phyloP scores from a whole-genome alignment of 2,797 vertebrate species.

The Siniperca obscura region DNA sequence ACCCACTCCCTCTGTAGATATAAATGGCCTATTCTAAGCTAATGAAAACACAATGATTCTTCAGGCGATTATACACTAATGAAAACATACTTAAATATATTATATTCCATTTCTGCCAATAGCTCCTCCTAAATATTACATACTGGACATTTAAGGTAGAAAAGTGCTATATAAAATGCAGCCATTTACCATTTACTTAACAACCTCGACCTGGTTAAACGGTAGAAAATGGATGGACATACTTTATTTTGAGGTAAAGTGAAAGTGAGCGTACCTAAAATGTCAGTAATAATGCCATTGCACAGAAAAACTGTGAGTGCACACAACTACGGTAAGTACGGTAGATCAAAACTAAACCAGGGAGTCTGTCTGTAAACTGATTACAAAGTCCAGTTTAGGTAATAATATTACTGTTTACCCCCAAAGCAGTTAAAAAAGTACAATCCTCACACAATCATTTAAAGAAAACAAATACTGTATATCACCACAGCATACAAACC shows the following conservation, averaged over 20 bases:
- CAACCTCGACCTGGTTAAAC: background rate
- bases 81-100: too few species aligned
- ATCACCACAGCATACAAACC: background rate
- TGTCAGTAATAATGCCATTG: background rate
- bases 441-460: background rate
- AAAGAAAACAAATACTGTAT: background rate
- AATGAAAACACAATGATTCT: too few species aligned
- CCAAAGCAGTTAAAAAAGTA: background rate
- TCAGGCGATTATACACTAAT: background rate
- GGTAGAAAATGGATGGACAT: conserved; percentile 1
- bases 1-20: too few species aligned
- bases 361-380: background rate
- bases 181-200: conserved; percentile 16
- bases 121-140: too few species aligned
- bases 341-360: background rate
- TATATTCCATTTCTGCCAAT: too few species aligned
- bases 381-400: background rate
- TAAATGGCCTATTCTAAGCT: too few species aligned
- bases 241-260: conserved; percentile 12
- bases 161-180: background rate
- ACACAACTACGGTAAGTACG: background rate
- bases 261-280: background rate
- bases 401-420: background rate
- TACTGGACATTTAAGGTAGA: background rate
- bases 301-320: background rate